phyloP scores from a whole-genome alignment of 2,888 invertebrate genomes.

The Drosophila nigricruria region DNA sequence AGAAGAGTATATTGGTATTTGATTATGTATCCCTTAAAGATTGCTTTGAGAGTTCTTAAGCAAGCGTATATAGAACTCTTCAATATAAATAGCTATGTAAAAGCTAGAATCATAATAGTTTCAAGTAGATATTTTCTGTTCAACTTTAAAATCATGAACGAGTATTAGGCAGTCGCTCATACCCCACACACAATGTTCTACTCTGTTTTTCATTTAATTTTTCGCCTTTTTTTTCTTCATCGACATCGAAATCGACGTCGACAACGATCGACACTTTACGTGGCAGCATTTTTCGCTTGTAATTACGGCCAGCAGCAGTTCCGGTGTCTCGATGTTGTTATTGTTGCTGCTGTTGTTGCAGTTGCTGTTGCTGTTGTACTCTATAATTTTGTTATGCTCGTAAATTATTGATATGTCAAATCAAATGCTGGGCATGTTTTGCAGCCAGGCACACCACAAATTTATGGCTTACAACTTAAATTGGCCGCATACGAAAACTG shows the following conservation, averaged over 20 bases:
- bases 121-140: not conserved
- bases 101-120: not conserved
- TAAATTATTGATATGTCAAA: slow-evolving; percentile 80
- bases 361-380: slow-evolving; percentile 33
- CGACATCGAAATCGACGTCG: slow-evolving; percentile 31
- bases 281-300: slow-evolving; percentile 51
- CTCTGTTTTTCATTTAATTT: not conserved
- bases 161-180: not conserved
- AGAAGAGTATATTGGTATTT: not conserved
- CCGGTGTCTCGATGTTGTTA: slow-evolving; percentile 51
- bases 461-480: slow-evolving; percentile 62
- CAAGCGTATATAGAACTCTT: not conserved
- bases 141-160: not conserved
- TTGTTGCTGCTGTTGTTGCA: slow-evolving; percentile 17
- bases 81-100: not conserved
- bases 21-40: not conserved
- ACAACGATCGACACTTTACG: slow-evolving; percentile 68
- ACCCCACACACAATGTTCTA: not conserved
- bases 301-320: slow-evolving; percentile 76
- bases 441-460: slow-evolving; percentile 39
- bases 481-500: slow-evolving; percentile 32
- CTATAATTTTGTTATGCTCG: slow-evolving; percentile 68
- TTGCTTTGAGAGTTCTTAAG: no score
- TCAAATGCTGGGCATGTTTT: slow-evolving; percentile 70
- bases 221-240: slow-evolving; percentile 1